These are phyloP conservation scores for Cryptops parisi DNA, from an alignment of 2,888 invertebrate genomes.

Conservation along the genomic window DNA sequence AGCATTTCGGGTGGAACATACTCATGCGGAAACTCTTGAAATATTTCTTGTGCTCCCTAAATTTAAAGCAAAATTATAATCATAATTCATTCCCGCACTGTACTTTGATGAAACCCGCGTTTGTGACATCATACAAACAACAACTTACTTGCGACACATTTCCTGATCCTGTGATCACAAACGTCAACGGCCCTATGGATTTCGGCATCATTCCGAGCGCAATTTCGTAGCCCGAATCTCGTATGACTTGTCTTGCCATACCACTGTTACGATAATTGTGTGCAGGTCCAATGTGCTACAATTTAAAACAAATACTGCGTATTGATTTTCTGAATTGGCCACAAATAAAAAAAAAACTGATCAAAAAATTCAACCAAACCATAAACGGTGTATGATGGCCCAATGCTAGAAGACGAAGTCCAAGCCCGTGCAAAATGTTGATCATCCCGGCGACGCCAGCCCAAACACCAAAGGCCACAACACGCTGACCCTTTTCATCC, in stretches of 20 bases:
- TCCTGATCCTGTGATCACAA: conserved; percentile 95
- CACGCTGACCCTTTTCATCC: conserved; percentile 70
- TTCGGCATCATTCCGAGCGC: conserved; percentile 91
- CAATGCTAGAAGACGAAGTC: conserved; percentile 76
- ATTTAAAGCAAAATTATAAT: conserved; percentile 7
- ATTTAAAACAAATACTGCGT: conserved; percentile 6
- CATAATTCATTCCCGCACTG: neutral
- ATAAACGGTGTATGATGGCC: conserved; percentile 99
- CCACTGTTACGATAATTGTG: conserved; percentile 97
- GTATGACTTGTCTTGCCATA: conserved; percentile 92
- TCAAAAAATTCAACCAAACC: conserved; percentile 41
- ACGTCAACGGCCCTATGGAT: conserved; percentile 91
- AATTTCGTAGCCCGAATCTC: conserved; percentile 99
- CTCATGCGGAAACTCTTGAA: conserved; percentile 93
- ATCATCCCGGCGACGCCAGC: conserved; percentile 98
- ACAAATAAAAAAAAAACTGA: no score
- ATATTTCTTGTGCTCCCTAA: conserved; percentile 50
- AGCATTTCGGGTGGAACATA: conserved; percentile 92
- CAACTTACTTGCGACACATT: conserved; percentile 70
- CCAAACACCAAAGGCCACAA: conserved; percentile 98
- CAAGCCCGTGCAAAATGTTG: conserved; percentile 94
- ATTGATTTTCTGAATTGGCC: neutral
- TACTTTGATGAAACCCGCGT: no score
- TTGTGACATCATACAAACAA: no score
- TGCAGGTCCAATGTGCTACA: conserved; percentile 86